Evolutionary conservation across 2,113 vertebrate species (phyloP).

Genomic region (Malurus cyaneus): DNA sequence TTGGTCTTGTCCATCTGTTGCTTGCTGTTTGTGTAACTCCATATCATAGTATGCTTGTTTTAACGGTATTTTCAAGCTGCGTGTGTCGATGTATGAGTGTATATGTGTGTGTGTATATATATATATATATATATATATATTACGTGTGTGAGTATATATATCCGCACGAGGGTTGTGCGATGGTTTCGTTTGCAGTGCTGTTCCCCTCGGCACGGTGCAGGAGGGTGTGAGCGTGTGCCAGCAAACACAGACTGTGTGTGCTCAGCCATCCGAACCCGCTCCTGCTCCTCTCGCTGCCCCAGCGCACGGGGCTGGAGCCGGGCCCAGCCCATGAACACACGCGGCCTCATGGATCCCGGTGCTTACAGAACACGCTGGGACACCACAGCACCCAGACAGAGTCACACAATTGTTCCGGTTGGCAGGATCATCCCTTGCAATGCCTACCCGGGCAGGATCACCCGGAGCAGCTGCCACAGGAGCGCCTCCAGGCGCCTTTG

Average conservation of each 20-base stretch:
- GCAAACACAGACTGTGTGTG: background rate
- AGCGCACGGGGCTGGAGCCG: background rate
- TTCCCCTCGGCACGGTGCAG: background rate
- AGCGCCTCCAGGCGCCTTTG: too few species aligned
- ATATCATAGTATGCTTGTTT: background rate
- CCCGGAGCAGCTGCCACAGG: background rate
- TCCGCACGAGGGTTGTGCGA: background rate
- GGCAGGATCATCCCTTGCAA: background rate
- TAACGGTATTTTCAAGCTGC: too few species aligned
- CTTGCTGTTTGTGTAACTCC: background rate
- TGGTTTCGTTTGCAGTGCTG: background rate
- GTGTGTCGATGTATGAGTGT: rapidly evolving
- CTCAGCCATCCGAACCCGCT: rapidly evolving
- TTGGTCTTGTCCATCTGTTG: constrained; percentile 8
- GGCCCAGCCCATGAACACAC: background rate
- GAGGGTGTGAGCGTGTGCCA: background rate
- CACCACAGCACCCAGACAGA: background rate
- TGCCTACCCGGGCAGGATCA: background rate
- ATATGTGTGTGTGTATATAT: rapidly evolving
- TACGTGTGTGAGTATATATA: background rate
- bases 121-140: rapidly evolving
- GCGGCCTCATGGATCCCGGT: background rate
- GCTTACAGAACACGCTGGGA: background rate
- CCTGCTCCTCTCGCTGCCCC: background rate
- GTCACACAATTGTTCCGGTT: rapidly evolving